phyloP scores from a whole-genome alignment of 2,797 vertebrate genomes.

The Clarias laeviceps region DNA sequence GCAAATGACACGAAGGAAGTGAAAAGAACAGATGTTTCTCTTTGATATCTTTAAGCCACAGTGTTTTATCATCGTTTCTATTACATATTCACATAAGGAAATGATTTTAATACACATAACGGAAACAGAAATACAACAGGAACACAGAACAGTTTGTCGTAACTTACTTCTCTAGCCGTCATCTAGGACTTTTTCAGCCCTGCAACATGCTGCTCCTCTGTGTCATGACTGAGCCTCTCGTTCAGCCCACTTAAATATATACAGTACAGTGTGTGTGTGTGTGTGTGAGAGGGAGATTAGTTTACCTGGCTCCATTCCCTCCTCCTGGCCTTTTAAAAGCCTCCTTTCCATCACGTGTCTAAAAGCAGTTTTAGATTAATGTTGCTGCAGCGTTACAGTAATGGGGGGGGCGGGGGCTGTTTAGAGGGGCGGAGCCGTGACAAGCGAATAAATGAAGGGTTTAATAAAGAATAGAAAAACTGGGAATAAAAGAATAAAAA shows the following conservation, averaged over 20 bases:
- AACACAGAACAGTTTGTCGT: neutral
- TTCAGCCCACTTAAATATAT: neutral
- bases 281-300: neutral
- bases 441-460: neutral
- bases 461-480: neutral
- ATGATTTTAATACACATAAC: neutral
- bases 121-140: neutral
- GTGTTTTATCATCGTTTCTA: neutral
- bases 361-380: neutral
- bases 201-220: neutral
- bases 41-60: neutral
- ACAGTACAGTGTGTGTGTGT: neutral
- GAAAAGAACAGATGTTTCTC: neutral
- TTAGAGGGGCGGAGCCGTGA: neutral
- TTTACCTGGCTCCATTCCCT: neutral
- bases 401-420: neutral
- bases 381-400: neutral
- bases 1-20: neutral
- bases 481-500: neutral
- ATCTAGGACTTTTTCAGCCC: neutral
- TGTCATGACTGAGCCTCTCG: neutral
- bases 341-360: conserved; percentile 13
- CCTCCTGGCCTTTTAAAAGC: neutral
- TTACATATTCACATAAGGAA: neutral
- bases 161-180: neutral